Base-by-base conservation (phyloP, 1,140 invertebrate species). In the Panagrolaimus sp. region DNA sequence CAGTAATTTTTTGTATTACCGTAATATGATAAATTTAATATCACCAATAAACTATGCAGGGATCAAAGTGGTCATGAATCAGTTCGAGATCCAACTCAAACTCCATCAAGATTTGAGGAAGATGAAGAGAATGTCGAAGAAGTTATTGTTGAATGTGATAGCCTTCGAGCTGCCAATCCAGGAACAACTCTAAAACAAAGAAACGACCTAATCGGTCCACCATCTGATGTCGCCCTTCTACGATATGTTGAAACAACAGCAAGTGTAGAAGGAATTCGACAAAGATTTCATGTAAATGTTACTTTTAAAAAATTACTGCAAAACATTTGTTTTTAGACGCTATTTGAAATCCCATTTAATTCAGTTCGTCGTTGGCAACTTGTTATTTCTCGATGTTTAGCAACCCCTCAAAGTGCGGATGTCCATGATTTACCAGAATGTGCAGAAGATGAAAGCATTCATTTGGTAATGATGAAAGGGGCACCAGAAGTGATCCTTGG, bases 271-370 rank as follows among this genome's bases (percentile, higher is more conserved):
- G 80, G 74, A 16, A 75, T 82, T 48, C 48, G 80, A 25, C 69
- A 83, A 63, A 47, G 77, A 48, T 63, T 45, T 42, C 61, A 75
- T 53, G 66, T 69, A 44, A 38, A 7, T 38, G n/a, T n/a, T n/a
- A n/a, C n/a, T n/a, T 7, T 4, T 4, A 38, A 38, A 38, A 38
- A 7, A 38, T 38, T 38, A 38, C 31, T 38, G 31, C 7, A 38
- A 38, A 4, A 38, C 7, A 38, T 38, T 7, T 4, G 31, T 38
- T 61, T 73, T 65, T 63, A 78, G 79, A 69, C 68, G 1, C 57
- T 80, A 1, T 79, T 80, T 20, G 79, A 81, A 66, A 74, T 81
- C n/a, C 79, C 79, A 5, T 81, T 81, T 70, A 81, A 81, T 63
- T 81, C 79, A 3, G 76, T 80, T 13, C 72, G 79, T 11, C 42